These are phyloP conservation scores for Drosophila kepulauana DNA, from an alignment of 1,140 invertebrate genomes.

Conservation along the genomic window DNA sequence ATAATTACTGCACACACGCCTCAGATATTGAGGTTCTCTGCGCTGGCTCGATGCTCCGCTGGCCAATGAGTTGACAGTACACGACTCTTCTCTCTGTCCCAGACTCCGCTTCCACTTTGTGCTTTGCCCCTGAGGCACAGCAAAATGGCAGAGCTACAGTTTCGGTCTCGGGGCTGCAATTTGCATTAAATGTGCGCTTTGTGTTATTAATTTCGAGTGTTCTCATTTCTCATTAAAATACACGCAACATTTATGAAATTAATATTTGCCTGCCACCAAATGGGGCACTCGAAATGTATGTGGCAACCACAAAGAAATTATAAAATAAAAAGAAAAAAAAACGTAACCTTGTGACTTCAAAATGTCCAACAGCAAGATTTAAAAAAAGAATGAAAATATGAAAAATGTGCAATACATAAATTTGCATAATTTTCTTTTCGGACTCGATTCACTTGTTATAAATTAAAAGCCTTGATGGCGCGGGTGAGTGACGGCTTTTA, in stretches of 20 bases:
- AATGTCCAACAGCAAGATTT: constrained; percentile 12
- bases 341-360: constrained; percentile 21
- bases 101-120: background rate
- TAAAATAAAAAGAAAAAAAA: background rate
- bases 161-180: constrained; percentile 61
- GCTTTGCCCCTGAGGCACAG: background rate
- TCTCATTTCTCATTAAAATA: constrained; percentile 65
- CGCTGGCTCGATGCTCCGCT: background rate
- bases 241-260: constrained; percentile 73
- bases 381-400: constrained; percentile 1
- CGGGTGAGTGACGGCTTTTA: background rate
- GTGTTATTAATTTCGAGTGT: constrained; percentile 81
- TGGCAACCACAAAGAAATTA: constrained; percentile 7
- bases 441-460: constrained; percentile 14
- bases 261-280: constrained; percentile 55
- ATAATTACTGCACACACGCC: constrained; percentile 76
- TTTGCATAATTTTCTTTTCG: constrained; percentile 25
- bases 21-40: constrained; percentile 31
- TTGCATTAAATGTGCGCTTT: constrained; percentile 82
- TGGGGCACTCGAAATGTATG: constrained; percentile 1
- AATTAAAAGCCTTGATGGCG: constrained; percentile 9
- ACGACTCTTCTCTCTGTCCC: background rate
- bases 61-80: constrained; percentile 52
- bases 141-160: background rate
- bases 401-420: constrained; percentile 48